Conservation (phyloP, 2,113 vertebrate species). For the Rhynchopsitta pachyrhyncha region DNA sequence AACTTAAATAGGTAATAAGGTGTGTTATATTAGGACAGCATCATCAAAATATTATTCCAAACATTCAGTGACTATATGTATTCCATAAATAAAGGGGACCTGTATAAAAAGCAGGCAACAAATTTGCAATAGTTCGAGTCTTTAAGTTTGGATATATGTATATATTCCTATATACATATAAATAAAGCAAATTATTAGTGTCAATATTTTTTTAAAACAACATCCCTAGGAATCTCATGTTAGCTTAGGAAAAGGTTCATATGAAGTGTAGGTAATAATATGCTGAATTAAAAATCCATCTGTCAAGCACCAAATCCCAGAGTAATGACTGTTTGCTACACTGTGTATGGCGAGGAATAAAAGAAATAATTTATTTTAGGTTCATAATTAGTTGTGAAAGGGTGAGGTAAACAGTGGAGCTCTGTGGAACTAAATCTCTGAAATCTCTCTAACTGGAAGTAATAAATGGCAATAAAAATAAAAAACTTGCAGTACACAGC, state of each 20-base stretch:
- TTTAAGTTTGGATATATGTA: not conserved
- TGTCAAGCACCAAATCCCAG: not conserved
- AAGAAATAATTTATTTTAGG: not conserved
- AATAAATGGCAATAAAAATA: not conserved
- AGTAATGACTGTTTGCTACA: not conserved
- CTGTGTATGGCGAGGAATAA: not conserved
- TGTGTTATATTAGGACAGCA: not conserved
- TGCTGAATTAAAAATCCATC: not conserved
- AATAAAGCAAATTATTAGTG: not conserved
- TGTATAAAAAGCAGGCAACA: not conserved
- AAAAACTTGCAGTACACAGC: not conserved
- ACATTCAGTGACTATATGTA: not conserved
- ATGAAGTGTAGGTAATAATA: not conserved
- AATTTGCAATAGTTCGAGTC: not conserved
- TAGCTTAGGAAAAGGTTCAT: not conserved
- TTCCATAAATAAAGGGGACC: not conserved
- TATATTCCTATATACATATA: not conserved
- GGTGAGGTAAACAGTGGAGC: not conserved
- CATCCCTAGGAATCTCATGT: not conserved
- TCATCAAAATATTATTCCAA: not conserved
- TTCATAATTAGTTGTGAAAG: not conserved
- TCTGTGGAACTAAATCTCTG: not conserved
- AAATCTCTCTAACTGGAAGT: not conserved
- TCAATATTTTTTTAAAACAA: not conserved
- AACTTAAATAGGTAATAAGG: not conserved